These are phyloP conservation scores for Pedetes capensis DNA, from an alignment of 2,113 vertebrate genomes.

Conservation along the genomic window DNA sequence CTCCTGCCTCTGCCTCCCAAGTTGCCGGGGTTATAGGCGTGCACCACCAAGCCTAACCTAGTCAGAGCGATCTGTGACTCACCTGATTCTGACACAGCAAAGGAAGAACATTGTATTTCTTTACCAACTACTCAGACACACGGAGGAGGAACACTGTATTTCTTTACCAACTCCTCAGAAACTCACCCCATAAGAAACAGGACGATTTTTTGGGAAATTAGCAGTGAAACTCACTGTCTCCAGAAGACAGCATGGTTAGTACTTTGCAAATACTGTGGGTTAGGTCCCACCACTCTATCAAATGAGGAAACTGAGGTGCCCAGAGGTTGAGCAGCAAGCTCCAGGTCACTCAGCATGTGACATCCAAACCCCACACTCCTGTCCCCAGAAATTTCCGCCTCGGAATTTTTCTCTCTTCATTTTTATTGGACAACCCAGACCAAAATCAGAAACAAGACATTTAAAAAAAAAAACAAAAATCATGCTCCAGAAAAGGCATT, in stretches of 20 bases:
- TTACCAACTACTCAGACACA: neutral
- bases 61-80: accelerated
- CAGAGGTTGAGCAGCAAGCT: neutral
- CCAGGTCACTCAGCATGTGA: neutral
- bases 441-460: neutral
- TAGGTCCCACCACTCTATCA: neutral
- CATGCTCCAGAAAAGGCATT: accelerated
- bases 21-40: no score
- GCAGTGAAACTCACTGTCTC: neutral
- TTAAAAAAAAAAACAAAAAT: no score
- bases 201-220: accelerated
- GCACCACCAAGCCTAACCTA: no score
- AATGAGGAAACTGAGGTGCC: neutral
- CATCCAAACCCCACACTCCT: neutral
- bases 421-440: accelerated
- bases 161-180: neutral
- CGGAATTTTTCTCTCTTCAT: neutral
- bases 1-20: no score
- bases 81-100: neutral
- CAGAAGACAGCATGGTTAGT: accelerated
- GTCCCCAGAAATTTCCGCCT: neutral
- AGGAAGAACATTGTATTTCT: accelerated
- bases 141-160: accelerated
- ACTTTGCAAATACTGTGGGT: neutral
- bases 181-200: accelerated